Evolutionary conservation across 2,113 vertebrate genomes (phyloP).

Genomic region (Perca schrenkii): DNA sequence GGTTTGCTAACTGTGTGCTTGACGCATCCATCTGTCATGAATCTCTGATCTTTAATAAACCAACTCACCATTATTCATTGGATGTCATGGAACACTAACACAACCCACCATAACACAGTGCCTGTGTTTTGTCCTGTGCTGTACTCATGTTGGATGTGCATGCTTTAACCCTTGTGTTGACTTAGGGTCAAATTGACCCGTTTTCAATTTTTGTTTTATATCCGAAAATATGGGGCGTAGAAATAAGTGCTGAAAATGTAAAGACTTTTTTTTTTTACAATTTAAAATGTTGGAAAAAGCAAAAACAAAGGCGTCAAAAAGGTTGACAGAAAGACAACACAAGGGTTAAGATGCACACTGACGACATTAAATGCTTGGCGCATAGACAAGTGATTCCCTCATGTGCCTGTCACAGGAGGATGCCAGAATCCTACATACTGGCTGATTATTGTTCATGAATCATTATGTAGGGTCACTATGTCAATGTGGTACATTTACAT

Average conservation of each 20-base stretch:
- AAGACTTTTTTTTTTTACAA: too few relatives aligned
- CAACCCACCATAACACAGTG: constrained; percentile 46
- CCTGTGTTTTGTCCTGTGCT: constrained; percentile 31
- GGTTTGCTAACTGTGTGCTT: constrained; percentile 70
- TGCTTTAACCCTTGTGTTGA: constrained; percentile 1
- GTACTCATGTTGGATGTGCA: constrained; percentile 33
- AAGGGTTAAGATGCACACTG: constrained; percentile 9
- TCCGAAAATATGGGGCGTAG: too few relatives aligned
- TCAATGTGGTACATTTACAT: constrained; percentile 23
- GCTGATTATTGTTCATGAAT: constrained; percentile 3
- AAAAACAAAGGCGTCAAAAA: too few relatives aligned
- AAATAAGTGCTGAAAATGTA: too few relatives aligned
- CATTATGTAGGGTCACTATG: constrained; percentile 4
- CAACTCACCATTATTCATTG: constrained; percentile 16
- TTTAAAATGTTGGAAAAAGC: too few relatives aligned
- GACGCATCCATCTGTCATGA: constrained; percentile 7
- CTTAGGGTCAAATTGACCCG: too few relatives aligned
- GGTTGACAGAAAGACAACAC: too few relatives aligned
- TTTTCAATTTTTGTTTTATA: too few relatives aligned
- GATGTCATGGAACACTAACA: constrained; percentile 18
- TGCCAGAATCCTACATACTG: neutral
- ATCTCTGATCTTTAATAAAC: constrained; percentile 34
- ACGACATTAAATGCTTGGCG: constrained; percentile 36
- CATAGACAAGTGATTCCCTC: constrained; percentile 28
- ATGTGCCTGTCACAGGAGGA: neutral